Conservation (phyloP, 2,113 vertebrate species). For the Oceanites oceanicus region DNA sequence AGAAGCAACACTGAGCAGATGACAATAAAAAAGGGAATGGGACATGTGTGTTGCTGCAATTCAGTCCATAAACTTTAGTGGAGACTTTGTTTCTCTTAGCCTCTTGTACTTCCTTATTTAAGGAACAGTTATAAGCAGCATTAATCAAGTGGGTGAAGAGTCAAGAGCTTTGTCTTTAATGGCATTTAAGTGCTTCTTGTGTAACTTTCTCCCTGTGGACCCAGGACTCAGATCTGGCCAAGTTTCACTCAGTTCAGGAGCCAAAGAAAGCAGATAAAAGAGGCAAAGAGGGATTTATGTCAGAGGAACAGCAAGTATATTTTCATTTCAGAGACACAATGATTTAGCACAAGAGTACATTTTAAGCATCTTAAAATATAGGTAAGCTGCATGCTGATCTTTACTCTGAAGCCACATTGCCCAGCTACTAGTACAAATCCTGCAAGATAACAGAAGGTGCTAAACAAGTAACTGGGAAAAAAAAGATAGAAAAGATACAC, state of each 20-base stretch:
- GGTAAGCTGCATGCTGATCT: background rate
- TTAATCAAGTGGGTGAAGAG: slow-evolving; percentile 32
- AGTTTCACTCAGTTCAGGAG: background rate
- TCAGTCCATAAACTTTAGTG: background rate
- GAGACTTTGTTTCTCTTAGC: background rate
- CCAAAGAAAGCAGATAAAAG: slow-evolving; percentile 31
- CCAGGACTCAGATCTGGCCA: background rate
- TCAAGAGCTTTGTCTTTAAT: slow-evolving; percentile 38
- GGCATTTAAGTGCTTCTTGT: slow-evolving; percentile 16
- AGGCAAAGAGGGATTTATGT: slow-evolving; percentile 3
- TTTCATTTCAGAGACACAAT: slow-evolving; percentile 1
- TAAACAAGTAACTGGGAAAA: background rate
- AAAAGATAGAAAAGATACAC: background rate
- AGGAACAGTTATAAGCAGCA: background rate
- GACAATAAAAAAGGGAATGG: background rate
- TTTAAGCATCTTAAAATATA: slow-evolving; percentile 26
- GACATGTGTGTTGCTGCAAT: background rate
- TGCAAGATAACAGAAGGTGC: slow-evolving; percentile 7
- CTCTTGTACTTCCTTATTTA: background rate
- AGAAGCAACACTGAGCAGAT: background rate
- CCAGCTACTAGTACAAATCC: background rate
- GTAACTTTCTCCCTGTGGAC: slow-evolving; percentile 4
- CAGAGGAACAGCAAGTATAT: background rate
- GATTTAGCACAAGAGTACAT: background rate
- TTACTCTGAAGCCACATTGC: background rate